Evolutionary conservation across 2,888 invertebrate species (phyloP).

Genomic region (Enchytraeus crypticus): DNA sequence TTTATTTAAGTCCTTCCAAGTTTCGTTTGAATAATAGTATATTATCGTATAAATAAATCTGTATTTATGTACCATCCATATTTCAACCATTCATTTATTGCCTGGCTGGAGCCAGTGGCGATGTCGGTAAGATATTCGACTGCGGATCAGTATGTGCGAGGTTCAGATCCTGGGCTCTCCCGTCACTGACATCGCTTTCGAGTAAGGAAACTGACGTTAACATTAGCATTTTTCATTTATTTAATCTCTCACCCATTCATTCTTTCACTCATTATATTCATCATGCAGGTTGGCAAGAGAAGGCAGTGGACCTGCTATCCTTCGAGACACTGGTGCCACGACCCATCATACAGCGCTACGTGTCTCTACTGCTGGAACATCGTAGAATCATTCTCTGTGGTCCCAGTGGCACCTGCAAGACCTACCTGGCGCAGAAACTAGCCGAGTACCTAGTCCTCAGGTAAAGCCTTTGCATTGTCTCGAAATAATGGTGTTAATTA

Average conservation of each 20-base stretch:
- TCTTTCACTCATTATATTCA: neutral
- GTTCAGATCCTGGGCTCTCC: no score
- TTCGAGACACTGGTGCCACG: constrained; percentile 93
- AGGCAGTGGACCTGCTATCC: constrained; percentile 78
- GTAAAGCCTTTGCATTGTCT: no score
- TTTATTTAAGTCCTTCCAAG: neutral
- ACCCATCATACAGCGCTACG: constrained; percentile 85
- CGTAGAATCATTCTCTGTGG: constrained; percentile 88
- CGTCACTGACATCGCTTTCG: no score
- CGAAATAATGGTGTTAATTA: no score
- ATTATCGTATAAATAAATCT: neutral
- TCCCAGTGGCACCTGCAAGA: constrained; percentile 92
- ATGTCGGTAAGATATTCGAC: no score
- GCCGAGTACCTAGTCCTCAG: constrained; percentile 77
- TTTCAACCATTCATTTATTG: neutral
- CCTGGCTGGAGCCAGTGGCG: no score
- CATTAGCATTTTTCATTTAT: no score
- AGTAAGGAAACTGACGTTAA: no score
- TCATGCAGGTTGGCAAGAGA: constrained; percentile 7
- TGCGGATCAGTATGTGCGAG: no score
- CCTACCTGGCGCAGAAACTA: constrained; percentile 83
- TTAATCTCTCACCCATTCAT: no score
- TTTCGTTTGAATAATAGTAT: no score
- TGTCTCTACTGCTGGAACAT: constrained; percentile 78
- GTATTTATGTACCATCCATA: neutral